phyloP scores from a whole-genome alignment of 1,140 invertebrate species.

The Tetramorium alpestre region DNA sequence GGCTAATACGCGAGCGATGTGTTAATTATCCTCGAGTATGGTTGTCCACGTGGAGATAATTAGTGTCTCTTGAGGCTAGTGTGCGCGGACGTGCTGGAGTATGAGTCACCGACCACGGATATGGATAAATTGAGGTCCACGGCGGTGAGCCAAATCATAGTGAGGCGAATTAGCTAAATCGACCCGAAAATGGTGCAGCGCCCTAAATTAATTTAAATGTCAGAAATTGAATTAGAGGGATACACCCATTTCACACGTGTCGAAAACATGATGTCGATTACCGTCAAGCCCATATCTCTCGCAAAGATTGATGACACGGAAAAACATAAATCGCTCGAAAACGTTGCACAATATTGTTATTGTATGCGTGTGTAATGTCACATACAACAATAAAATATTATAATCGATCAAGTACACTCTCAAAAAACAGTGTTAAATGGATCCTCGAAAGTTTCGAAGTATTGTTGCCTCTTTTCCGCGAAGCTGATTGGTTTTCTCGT shows the following conservation, averaged over 20 bases:
- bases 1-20: conserved; percentile 47
- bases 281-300: not conserved
- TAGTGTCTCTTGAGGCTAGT: conserved; percentile 56
- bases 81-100: conserved; percentile 47
- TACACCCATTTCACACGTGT: not conserved
- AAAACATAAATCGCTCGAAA: not conserved
- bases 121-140: conserved; percentile 56
- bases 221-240: conserved; percentile 4
- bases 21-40: conserved; percentile 67
- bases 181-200: conserved; percentile 34
- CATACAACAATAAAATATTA: not conserved
- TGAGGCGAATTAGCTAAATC: conserved; percentile 44
- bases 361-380: not conserved
- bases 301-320: not conserved
- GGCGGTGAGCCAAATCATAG: conserved; percentile 27
- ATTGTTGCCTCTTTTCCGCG: too few species aligned
- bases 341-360: not conserved
- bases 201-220: conserved; percentile 41
- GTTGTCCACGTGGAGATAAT: conserved; percentile 58
- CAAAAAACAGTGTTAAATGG: too few species aligned
- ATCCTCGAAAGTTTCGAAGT: too few species aligned
- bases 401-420: not conserved
- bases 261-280: conserved; percentile 13
- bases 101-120: conserved; percentile 35
- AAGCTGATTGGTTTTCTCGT: too few species aligned